These are phyloP conservation scores for Astur gentilis DNA, from an alignment of 2,113 vertebrate genomes.

Conservation along the genomic window DNA sequence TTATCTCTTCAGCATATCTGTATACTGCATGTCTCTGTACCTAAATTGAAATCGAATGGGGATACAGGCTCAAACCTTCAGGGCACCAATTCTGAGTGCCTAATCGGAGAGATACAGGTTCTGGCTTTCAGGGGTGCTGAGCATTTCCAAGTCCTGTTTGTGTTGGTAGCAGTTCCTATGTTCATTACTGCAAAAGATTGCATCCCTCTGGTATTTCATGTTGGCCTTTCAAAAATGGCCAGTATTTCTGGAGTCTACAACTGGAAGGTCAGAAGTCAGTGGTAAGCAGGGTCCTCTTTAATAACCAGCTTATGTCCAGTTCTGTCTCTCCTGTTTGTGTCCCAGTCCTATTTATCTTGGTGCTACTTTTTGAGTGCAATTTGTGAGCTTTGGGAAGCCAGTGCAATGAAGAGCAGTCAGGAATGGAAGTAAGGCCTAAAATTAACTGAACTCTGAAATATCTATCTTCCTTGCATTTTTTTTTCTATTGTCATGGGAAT, in stretches of 20 bases:
- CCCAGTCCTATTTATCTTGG: neutral
- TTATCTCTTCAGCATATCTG: neutral
- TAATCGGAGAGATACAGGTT: accelerated
- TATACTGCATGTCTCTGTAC: neutral
- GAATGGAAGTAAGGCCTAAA: neutral
- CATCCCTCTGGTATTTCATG: neutral
- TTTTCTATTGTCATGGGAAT: neutral
- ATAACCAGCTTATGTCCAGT: neutral
- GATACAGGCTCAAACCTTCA: neutral
- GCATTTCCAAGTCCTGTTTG: neutral
- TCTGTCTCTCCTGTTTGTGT: neutral
- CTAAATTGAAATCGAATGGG: neutral
- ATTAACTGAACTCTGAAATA: neutral
- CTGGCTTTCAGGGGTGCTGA: neutral
- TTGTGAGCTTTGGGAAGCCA: neutral
- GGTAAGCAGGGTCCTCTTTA: neutral
- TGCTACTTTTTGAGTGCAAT: neutral
- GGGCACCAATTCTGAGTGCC: neutral
- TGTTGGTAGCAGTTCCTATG: neutral
- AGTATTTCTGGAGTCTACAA: neutral
- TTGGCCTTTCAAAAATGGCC: neutral
- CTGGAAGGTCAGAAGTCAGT: neutral
- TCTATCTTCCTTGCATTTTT: neutral
- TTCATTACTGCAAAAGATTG: neutral
- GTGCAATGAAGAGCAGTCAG: neutral